Evolutionary conservation across 2,888 invertebrate species (phyloP).

Genomic region (Pachymerium ferrugineum): DNA sequence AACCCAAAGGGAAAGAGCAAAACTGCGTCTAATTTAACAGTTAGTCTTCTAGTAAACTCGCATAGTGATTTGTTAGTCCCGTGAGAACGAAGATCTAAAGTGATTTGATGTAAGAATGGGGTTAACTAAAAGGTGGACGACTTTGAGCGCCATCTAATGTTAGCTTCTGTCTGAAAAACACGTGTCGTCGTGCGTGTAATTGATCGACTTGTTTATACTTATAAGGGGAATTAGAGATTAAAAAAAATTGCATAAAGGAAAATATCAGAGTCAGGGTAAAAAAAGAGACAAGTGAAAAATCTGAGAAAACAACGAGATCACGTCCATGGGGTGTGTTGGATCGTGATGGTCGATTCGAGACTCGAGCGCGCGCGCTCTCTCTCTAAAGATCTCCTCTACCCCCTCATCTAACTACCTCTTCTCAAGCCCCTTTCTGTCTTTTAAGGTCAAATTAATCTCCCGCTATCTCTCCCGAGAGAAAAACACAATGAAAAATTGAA

Average conservation of each 20-base stretch:
- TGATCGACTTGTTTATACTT: constrained; percentile 6
- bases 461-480: constrained; percentile 2
- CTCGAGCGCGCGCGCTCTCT: not conserved
- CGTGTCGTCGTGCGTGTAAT: not conserved
- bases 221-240: not conserved
- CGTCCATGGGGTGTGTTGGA: constrained; percentile 3
- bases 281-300: not conserved
- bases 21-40: no score
- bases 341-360: constrained; percentile 15
- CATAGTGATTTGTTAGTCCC: no score
- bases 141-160: no score
- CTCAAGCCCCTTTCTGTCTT: constrained; percentile 14
- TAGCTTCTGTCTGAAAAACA: no score
- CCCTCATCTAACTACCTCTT: constrained; percentile 18
- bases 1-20: no score
- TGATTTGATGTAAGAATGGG: no score
- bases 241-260: not conserved
- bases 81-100: no score
- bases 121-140: no score
- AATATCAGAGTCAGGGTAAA: no score
- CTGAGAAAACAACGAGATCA: constrained; percentile 1
- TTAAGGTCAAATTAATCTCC: constrained; percentile 18
- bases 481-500: constrained; percentile 15
- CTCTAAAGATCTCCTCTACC: not conserved
- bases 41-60: no score